Base-by-base conservation (phyloP, 92 coral and sea anemone genomes). In the Porites cylindrica region DNA sequence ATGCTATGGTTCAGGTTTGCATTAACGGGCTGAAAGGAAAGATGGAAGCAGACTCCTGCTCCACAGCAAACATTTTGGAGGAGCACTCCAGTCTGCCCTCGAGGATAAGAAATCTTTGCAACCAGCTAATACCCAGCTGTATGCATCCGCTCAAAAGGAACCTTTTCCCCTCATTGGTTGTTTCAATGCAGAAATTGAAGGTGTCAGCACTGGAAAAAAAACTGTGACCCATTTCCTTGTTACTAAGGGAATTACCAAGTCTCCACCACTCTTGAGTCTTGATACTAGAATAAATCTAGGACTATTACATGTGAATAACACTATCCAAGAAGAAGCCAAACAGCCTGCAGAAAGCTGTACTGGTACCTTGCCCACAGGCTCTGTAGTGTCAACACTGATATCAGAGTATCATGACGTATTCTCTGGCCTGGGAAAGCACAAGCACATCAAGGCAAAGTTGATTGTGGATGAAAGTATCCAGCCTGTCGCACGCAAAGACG, bases 261-360 rank as follows among this genome's bases (percentile, higher is more conserved):
- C 89, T 7, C 74, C 76, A 83, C 85, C 80, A 10, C 85, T 89
- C 10, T 50, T 83, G 21, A 70, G 88, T 17, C 66, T 89, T 50
- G 88, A 83, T 14, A 83, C 92, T 18, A n/a, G 92, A 24, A 73
- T 83, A 19, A 75, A 83, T 51, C 85, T 88, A 66, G 82, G 92
- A 18, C 66, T 87, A 7, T 43, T 80, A 64, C 76, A 79, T 58
- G 2, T 87, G 13, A 53, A 68, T 0, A 68, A 82, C 19, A 13
- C 79, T 4, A 70, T 85, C 68, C 79, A 75, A 9, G 70, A 1
- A 66, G 19, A 67, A 24, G n/a, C 12, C 16, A 80, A 29, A 12
- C 43, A 66, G 4, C 16, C 32, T 3, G 79, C 62, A 8, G 12
- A 26, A 20, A 4, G 16, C 77, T 17, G 7, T 67, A 20, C n/a